phyloP scores from a whole-genome alignment of 2,113 vertebrate genomes.

The Burhinus oedicnemus region DNA sequence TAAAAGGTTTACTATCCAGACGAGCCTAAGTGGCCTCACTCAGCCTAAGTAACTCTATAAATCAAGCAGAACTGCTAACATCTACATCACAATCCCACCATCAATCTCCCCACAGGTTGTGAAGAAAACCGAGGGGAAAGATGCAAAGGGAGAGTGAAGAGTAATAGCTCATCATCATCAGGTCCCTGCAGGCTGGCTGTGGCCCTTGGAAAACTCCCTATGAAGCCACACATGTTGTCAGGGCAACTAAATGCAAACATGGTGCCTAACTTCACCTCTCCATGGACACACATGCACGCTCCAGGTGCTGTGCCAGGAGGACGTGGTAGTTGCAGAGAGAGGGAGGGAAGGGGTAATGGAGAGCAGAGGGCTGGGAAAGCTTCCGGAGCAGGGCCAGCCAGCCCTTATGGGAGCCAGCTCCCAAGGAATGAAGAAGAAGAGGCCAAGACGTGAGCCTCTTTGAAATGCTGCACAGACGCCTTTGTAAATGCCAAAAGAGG shows the following conservation, averaged over 20 bases:
- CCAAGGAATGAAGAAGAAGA: background rate
- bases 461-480: background rate
- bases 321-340: background rate
- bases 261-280: conserved; percentile 74
- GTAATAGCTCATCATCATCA: conserved; percentile 12
- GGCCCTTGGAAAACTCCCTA: conserved; percentile 72
- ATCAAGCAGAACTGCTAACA: conserved; percentile 94
- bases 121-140: conserved; percentile 89
- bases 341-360: background rate
- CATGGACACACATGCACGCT: background rate
- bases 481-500: background rate
- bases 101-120: conserved; percentile 92
- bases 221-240: conserved; percentile 71
- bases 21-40: conserved; percentile 91
- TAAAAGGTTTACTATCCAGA: conserved; percentile 93
- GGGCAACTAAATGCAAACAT: conserved; percentile 76
- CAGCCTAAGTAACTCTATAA: conserved; percentile 99
- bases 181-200: conserved; percentile 30
- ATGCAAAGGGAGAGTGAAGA: background rate
- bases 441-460: background rate
- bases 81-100: conserved; percentile 88
- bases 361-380: background rate
- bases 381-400: background rate
- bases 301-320: background rate
- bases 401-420: background rate